Conservation (phyloP, 2,888 invertebrate species). For the Amblyjoppa proteus region DNA sequence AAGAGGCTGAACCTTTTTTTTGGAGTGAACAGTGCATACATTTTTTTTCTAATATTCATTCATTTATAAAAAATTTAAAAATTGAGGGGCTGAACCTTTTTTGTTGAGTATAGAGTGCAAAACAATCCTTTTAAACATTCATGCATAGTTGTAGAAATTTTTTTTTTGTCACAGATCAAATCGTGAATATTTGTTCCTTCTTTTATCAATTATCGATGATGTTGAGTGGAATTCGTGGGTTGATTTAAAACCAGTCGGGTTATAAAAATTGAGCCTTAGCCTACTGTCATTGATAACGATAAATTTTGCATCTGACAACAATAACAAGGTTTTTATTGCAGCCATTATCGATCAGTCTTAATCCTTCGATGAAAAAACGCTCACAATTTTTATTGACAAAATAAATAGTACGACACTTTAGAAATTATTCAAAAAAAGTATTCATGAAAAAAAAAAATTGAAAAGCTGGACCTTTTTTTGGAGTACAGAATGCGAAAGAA, state of each 20-base stretch:
- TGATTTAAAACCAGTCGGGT: conserved; percentile 2
- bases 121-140: too few species aligned
- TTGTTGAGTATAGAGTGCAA: neutral
- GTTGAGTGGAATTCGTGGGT: too few species aligned
- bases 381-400: neutral
- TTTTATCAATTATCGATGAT: too few species aligned
- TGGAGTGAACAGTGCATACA: neutral
- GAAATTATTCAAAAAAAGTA: too few species aligned
- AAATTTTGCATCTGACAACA: conserved; percentile 74
- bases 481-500: too few species aligned
- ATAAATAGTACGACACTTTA: too few species aligned
- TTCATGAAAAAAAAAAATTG: too few species aligned
- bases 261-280: conserved; percentile 40
- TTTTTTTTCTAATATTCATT: too few species aligned
- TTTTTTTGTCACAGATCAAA: too few species aligned
- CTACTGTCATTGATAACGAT: conserved; percentile 82
- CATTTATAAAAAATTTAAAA: neutral
- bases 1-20: neutral
- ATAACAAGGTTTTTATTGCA: conserved; percentile 73
- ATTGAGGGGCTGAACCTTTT: neutral
- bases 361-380: neutral
- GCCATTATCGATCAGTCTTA: conserved; percentile 66
- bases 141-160: too few species aligned
- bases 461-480: too few species aligned
- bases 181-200: too few species aligned